phyloP scores from a whole-genome alignment of 2,797 vertebrate species.

The Diplodus puntazzo region DNA sequence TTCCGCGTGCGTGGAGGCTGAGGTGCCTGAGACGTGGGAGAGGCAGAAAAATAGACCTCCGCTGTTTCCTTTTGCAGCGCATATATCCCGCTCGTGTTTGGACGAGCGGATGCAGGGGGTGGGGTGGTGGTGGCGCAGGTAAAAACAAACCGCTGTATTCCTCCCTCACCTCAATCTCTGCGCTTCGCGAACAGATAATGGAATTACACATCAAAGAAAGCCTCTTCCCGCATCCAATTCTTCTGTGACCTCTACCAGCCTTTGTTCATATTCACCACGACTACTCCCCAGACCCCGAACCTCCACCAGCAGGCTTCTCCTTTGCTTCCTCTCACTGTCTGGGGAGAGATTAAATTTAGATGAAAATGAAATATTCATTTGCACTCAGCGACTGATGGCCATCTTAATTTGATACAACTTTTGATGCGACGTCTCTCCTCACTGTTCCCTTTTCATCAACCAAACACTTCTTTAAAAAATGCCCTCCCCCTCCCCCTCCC shows the following conservation, averaged over 20 bases:
- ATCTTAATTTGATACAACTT: constrained; percentile 76
- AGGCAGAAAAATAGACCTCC: constrained; percentile 38
- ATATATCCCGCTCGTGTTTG: constrained; percentile 55
- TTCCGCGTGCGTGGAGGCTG: constrained; percentile 10
- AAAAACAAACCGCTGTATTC: constrained; percentile 50
- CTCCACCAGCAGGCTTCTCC: constrained; percentile 62
- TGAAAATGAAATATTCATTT: constrained; percentile 84
- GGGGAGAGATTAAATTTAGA: constrained; percentile 81
- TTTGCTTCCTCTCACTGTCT: constrained; percentile 56
- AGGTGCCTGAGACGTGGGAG: constrained; percentile 15
- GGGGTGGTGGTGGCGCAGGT: constrained; percentile 52
- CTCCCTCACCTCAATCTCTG: constrained; percentile 63
- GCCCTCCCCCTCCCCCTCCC: constrained; percentile 17
- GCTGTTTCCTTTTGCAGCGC: constrained; percentile 46
- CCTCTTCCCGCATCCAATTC: constrained; percentile 65
- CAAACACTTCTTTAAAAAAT: constrained; percentile 16
- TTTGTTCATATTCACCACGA: constrained; percentile 78
- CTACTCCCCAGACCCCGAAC: constrained; percentile 59
- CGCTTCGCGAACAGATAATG: constrained; percentile 70
- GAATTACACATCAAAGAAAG: constrained; percentile 81
- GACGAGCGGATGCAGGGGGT: constrained; percentile 51
- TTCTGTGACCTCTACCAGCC: constrained; percentile 74
- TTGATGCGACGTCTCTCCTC: constrained; percentile 62
- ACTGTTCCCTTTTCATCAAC: constrained; percentile 59
- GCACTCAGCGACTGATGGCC: constrained; percentile 77